Conservation (phyloP, 2,797 vertebrate genomes). For the Characodon lateralis region DNA sequence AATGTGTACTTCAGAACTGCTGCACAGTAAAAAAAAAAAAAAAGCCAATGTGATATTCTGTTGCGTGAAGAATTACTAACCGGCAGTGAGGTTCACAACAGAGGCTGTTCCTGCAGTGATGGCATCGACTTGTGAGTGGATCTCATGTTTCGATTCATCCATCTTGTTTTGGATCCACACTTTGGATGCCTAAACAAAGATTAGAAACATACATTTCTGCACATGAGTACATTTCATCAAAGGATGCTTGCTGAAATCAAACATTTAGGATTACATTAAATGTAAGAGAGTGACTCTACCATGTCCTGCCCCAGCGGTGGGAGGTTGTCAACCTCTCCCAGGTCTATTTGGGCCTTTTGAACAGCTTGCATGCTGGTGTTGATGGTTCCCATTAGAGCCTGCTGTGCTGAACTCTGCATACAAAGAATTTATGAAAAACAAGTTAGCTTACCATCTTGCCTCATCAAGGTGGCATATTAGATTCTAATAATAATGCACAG, state of each 20-base stretch:
- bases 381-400: conserved; percentile 98
- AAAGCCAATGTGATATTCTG: background rate
- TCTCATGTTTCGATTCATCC: conserved; percentile 98
- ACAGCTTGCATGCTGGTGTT: conserved; percentile 98
- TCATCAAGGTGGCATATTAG: background rate
- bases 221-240: background rate
- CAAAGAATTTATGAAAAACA: background rate
- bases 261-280: background rate
- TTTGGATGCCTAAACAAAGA: conserved; percentile 87
- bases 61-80: conserved; percentile 76
- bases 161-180: conserved; percentile 95
- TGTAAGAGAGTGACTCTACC: conserved; percentile 76
- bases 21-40: background rate
- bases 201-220: background rate
- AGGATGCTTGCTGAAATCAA: background rate
- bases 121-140: conserved; percentile 98
- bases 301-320: conserved; percentile 97
- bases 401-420: conserved; percentile 93
- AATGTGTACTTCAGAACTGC: background rate
- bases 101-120: conserved; percentile 98
- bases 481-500: background rate
- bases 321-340: conserved; percentile 90
- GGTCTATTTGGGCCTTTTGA: conserved; percentile 94
- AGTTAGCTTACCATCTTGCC: background rate
- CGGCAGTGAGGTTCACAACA: conserved; percentile 98